phyloP scores from a whole-genome alignment of 2,888 invertebrate genomes.

The Iselma pallidipennis region DNA sequence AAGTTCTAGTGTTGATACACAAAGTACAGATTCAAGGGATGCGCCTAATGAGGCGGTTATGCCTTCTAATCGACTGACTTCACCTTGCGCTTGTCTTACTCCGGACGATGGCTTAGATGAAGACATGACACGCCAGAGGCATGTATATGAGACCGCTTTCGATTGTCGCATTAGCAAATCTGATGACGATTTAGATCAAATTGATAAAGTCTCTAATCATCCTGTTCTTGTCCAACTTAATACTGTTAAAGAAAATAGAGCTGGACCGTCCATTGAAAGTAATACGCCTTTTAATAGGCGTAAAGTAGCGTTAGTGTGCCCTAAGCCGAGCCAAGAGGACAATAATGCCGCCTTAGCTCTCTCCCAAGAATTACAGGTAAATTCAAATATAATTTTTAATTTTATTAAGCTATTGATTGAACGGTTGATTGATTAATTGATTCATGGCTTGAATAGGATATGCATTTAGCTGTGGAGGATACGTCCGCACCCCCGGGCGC shows the following conservation, averaged over 20 bases:
- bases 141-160: constrained; percentile 88
- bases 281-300: constrained; percentile 59
- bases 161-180: constrained; percentile 85
- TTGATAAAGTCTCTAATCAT: constrained; percentile 81
- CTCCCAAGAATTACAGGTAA: constrained; percentile 57
- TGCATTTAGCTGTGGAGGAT: constrained; percentile 65
- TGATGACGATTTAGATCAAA: constrained; percentile 77
- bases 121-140: constrained; percentile 68
- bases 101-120: constrained; percentile 63
- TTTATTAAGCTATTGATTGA: too few relatives aligned
- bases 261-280: constrained; percentile 38
- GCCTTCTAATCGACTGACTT: constrained; percentile 72
- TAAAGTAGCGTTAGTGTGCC: constrained; percentile 60
- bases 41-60: constrained; percentile 63
- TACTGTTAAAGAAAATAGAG: constrained; percentile 46
- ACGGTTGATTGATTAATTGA: background rate
- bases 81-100: constrained; percentile 75
- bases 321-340: constrained; percentile 65
- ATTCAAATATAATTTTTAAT: constrained; percentile 4
- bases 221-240: constrained; percentile 69
- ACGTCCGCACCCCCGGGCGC: constrained; percentile 62
- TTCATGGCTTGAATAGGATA: constrained; percentile 57
- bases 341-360: constrained; percentile 56
- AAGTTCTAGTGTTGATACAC: constrained; percentile 74
- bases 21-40: constrained; percentile 68